Evolutionary conservation across 1,140 invertebrate species (phyloP).

Genomic region (Propsilocerus akamusi): DNA sequence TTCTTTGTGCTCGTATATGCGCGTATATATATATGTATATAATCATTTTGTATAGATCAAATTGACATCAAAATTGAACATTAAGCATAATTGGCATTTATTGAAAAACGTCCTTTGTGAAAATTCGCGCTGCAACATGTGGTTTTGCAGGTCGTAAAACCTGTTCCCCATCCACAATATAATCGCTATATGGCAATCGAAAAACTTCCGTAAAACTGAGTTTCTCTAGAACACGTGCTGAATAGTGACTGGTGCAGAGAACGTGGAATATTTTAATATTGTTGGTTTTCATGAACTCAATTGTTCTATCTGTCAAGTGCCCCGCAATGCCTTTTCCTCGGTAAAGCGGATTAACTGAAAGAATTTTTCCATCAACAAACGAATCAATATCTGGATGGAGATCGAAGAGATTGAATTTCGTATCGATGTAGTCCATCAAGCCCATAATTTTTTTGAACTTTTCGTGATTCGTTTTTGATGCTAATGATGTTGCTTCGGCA

Average conservation of each 20-base stretch:
- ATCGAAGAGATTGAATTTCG: slow-evolving; percentile 28
- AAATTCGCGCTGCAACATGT: slow-evolving; percentile 29
- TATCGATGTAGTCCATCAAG: slow-evolving; percentile 32
- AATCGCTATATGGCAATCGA: slow-evolving; percentile 38
- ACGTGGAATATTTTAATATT: slow-evolving; percentile 21
- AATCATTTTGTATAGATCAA: no score
- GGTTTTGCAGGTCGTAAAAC: slow-evolving; percentile 35
- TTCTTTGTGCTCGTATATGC: no score
- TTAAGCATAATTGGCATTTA: slow-evolving; percentile 7
- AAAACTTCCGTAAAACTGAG: slow-evolving; percentile 45
- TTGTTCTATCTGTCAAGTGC: slow-evolving; percentile 32
- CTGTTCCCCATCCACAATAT: slow-evolving; percentile 33
- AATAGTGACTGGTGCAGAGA: slow-evolving; percentile 49
- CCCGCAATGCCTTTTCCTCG: slow-evolving; percentile 42
- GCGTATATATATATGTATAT: no score
- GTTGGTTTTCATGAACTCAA: slow-evolving; percentile 18
- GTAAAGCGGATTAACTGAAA: slow-evolving; percentile 38
- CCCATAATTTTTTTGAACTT: slow-evolving; percentile 39
- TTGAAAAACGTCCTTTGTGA: slow-evolving; percentile 25
- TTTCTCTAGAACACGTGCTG: slow-evolving; percentile 43
- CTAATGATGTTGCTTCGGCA: slow-evolving; percentile 9
- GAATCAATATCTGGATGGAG: slow-evolving; percentile 31
- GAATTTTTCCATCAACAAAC: slow-evolving; percentile 36
- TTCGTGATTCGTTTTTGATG: slow-evolving; percentile 26
- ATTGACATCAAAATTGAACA: no score